phyloP scores from a whole-genome alignment of 2,888 invertebrate genomes.

The Callimorpha dominula region DNA sequence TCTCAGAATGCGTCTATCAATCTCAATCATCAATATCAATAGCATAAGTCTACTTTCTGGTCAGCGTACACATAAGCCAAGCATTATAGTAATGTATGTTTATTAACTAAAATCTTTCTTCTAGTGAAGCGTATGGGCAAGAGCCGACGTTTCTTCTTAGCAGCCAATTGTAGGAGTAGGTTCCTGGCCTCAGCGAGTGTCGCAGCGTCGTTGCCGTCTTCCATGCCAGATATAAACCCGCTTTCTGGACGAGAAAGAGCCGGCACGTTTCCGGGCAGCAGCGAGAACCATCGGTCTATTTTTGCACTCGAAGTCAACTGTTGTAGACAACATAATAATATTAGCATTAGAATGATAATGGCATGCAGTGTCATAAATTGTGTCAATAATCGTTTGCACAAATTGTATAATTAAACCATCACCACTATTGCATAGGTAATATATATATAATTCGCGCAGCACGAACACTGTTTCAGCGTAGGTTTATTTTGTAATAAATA shows the following conservation, averaged over 20 bases:
- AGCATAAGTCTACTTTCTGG: constrained; percentile 40
- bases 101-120: constrained; percentile 89
- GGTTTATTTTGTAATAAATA: constrained; percentile 13
- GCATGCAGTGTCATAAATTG: too few species aligned
- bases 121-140: constrained; percentile 90
- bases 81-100: constrained; percentile 76
- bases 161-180: constrained; percentile 89
- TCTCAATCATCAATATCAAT: constrained; percentile 7
- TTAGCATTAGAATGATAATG: constrained; percentile 20
- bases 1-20: not conserved
- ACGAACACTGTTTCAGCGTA: constrained; percentile 22
- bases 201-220: constrained; percentile 84
- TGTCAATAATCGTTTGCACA: constrained; percentile 30
- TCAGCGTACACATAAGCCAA: constrained; percentile 49
- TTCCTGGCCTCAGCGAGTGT: constrained; percentile 89
- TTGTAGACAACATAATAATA: constrained; percentile 34
- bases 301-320: constrained; percentile 92
- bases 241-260: constrained; percentile 92
- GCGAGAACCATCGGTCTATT: constrained; percentile 93
- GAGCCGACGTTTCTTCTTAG: constrained; percentile 90
- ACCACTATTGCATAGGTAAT: constrained; percentile 2
- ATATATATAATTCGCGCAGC: constrained; percentile 29
- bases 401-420: constrained; percentile 10
- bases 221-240: constrained; percentile 91
- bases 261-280: constrained; percentile 85